A percentile compares a stretch with the other conserved stretches of the same genome.
phyloP scores from a whole-genome alignment of 1,140 invertebrate genomes.

The Hypsibius dujardini region DNA sequence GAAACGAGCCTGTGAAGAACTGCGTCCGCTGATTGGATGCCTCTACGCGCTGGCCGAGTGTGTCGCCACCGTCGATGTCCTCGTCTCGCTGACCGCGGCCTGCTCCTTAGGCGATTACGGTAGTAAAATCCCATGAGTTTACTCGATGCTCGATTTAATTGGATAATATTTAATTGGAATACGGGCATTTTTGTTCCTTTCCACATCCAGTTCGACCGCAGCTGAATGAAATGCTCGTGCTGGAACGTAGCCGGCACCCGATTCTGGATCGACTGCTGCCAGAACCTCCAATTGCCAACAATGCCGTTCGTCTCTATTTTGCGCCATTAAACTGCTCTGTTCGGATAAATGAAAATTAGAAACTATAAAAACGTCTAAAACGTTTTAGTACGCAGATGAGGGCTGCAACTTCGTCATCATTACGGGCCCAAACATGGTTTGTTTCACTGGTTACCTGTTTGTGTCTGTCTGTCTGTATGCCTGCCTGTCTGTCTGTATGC shows the following conservation, averaged over 20 bases:
- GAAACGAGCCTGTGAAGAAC: slow-evolving; percentile 32
- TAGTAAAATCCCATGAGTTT: slow-evolving; percentile 21
- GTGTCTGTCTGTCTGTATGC: too few relatives aligned
- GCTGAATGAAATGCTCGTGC: slow-evolving; percentile 48
- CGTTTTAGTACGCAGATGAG: slow-evolving; percentile 45
- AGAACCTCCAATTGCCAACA: slow-evolving; percentile 48
- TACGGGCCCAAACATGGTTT: slow-evolving; percentile 66
- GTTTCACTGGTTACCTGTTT: slow-evolving; percentile 19
- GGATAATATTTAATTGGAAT: too few relatives aligned
- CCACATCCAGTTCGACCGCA: slow-evolving; percentile 45
- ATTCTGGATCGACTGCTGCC: slow-evolving; percentile 48
- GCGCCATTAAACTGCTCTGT: slow-evolving; percentile 17
- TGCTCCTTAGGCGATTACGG: slow-evolving; percentile 38
- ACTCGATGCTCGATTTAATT: too few relatives aligned
- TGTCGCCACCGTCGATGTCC: slow-evolving; percentile 57
- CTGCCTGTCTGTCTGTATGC: too few relatives aligned
- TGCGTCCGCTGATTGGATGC: slow-evolving; percentile 49
- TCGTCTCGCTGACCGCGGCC: slow-evolving; percentile 52
- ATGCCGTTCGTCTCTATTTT: slow-evolving; percentile 43
- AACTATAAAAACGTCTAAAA: too few relatives aligned
- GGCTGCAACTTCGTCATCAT: slow-evolving; percentile 59
- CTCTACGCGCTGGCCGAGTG: slow-evolving; percentile 61
- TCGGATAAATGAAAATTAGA: too few relatives aligned
- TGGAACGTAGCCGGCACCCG: slow-evolving; percentile 56
- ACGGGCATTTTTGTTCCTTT: not conserved